phyloP scores from a whole-genome alignment of 2,797 vertebrate genomes.

The Neosilurus mollespiculum region DNA sequence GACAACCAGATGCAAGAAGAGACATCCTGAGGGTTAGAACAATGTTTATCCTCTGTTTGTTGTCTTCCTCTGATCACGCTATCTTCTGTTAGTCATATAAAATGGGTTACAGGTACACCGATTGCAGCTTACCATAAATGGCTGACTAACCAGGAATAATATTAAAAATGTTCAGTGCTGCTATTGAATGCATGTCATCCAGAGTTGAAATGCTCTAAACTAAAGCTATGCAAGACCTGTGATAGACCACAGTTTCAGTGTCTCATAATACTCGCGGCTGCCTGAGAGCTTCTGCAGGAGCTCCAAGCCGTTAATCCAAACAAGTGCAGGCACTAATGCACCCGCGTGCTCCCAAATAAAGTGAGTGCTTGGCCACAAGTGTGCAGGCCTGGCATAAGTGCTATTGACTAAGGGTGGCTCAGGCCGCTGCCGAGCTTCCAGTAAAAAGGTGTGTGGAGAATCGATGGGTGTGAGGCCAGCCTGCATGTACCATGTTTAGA shows the following conservation, averaged over 20 bases:
- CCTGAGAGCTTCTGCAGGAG: slow-evolving; percentile 34
- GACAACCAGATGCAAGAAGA: slow-evolving; percentile 45
- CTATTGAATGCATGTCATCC: background rate
- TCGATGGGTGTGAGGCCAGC: slow-evolving; percentile 56
- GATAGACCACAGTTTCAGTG: slow-evolving; percentile 27
- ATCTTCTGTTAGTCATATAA: slow-evolving; percentile 49
- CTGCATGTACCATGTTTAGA: slow-evolving; percentile 56
- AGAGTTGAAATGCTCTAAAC: background rate
- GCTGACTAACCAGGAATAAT: slow-evolving; percentile 22
- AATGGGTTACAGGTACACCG: slow-evolving; percentile 49
- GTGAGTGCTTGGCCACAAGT: slow-evolving; percentile 52
- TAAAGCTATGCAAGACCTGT: slow-evolving; percentile 27
- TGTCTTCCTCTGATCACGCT: slow-evolving; percentile 44
- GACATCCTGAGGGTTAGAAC: slow-evolving; percentile 56
- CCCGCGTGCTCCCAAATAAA: slow-evolving; percentile 54
- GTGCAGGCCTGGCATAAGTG: slow-evolving; percentile 52
- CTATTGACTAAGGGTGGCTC: slow-evolving; percentile 54
- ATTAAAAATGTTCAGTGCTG: background rate
- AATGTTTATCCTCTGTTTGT: slow-evolving; percentile 53
- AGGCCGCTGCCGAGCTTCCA: slow-evolving; percentile 48
- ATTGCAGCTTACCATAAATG: slow-evolving; percentile 10
- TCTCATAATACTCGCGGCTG: slow-evolving; percentile 37
- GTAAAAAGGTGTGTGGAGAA: slow-evolving; percentile 63
- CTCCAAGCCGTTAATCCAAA: slow-evolving; percentile 51
- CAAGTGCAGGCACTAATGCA: slow-evolving; percentile 53